Base-by-base conservation (phyloP, 2,888 invertebrate genomes). In the Sesamia inferens region DNA sequence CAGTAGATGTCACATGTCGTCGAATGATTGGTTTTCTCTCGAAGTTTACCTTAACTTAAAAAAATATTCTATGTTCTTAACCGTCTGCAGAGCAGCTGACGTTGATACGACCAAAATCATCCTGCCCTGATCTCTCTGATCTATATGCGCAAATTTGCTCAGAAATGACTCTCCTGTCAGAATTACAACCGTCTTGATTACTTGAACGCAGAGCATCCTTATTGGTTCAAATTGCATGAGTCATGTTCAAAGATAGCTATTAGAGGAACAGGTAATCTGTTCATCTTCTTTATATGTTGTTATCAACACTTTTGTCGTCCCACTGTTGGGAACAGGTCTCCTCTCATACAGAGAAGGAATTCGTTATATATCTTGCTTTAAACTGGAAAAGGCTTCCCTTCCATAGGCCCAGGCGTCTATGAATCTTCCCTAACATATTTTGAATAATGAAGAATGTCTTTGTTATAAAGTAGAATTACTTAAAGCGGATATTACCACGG, bases 131-230 rank as follows among this genome's bases (percentile, higher is more conserved):
- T 31, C 31, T 31, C 2, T 31, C 31, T 31, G 31, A 55, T 76
- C 63, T 31, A 58, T 55, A 55, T 66, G 48, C 16, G 64, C 31
- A 61, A 70, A 83, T 73, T 66, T 67, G 47, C 63, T 68, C 51
- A 79, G 69, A 62, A 79, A 67, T 66, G 57, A 61, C 66, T 67
- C 47, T 16, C 74, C 48, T 48, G 42, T 2, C 65, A 74, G 68
- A 62, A 83, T 64, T 58, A 69, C 64, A 44, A 66, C 55, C 11
- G 48, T 8, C 83, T 79, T 79, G 44, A 79, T 83, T 80, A 61
- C n/a, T 58, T 72, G 73, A 74, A 83, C 75, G 42, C 22, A 39
- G 69, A 66, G 51, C 81, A 81, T 81, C 81, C 81, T 81, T 31
- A 81, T 81, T 81, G 57, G 67, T 65, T 44, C 54, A 68, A 83